Base-by-base conservation (phyloP, 2,113 vertebrate species). In the Leucosticte australis region DNA sequence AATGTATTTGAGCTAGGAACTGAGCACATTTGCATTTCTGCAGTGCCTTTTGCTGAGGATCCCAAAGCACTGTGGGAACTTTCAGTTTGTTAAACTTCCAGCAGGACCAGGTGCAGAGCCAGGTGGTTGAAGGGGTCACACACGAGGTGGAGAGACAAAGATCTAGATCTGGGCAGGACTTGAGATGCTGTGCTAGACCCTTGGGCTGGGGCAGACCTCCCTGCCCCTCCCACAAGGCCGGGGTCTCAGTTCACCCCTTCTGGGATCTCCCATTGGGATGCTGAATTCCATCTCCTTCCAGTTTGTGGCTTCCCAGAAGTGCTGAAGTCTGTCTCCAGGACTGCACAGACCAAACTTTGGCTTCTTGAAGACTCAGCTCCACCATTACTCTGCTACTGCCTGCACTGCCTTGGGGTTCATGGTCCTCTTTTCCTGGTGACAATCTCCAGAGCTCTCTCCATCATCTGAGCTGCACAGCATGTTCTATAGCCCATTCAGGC, bases 11-110 rank as follows among this genome's bases (percentile, higher is more conserved):
- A 92, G 73, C 68, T 81, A 27, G 62, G 68, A 59, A 79, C 22
- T 30, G 69, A 92, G 71, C 39, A 56, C 82, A 84, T 91, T 83
- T 96, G 80, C 94, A 89, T 94, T 90, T 92, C 80, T 78, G 44
- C 65, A n/a, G 47, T 65, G 86, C 37, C 28, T 94, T 90, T 84
- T 67, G 28, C 30, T 20, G 33, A 55, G 60, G 87, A 83, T 91
- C 89, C 84, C 84, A 74, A 85, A 94, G 83, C 59, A 69, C 55
- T 28, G 15, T 37, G 33, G 75, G 70, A 79, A 91, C 44, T 60
- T 83, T 10, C 49, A 9, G 42, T 75, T 31, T 15, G 13, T 64
- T 83, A 33, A 50, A 69, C 52, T 84, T 83, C 22, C 71, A 89
- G 77, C 39, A 65, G 21, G n/a, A 10, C 21, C 33, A 35, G 33